These are phyloP conservation scores for Delphinapterus leucas DNA, from an alignment of 2,113 vertebrate species.

Conservation along the genomic window DNA sequence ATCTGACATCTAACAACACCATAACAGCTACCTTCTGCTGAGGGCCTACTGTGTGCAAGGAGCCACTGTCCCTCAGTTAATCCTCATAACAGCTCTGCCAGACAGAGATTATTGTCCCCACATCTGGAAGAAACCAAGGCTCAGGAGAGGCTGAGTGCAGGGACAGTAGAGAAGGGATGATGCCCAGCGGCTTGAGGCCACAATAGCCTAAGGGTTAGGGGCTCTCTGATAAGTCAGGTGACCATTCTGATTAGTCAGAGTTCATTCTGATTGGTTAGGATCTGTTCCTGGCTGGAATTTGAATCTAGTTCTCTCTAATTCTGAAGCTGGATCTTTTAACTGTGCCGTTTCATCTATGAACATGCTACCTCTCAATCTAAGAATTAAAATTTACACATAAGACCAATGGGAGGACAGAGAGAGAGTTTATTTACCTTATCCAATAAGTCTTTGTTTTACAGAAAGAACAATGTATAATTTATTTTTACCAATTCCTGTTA, in stretches of 20 bases:
- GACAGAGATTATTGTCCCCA: rapidly evolving
- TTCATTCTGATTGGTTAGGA: background rate
- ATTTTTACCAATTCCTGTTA: background rate
- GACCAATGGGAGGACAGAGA: background rate
- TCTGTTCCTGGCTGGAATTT: background rate
- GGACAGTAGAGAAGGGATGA: rapidly evolving
- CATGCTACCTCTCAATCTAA: background rate
- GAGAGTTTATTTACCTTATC: background rate
- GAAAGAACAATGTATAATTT: background rate
- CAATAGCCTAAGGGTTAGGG: rapidly evolving
- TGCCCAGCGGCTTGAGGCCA: rapidly evolving
- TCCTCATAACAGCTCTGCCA: background rate
- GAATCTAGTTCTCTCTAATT: background rate
- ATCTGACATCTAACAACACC: rapidly evolving
- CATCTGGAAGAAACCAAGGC: rapidly evolving
- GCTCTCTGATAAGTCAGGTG: no score
- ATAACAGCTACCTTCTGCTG: rapidly evolving
- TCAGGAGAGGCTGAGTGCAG: background rate
- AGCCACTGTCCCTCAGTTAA: rapidly evolving
- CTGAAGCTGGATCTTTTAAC: background rate
- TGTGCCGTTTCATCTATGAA: background rate
- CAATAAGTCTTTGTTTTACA: background rate
- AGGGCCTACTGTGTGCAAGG: background rate
- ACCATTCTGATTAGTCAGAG: background rate
- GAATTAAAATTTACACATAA: background rate